Conservation (phyloP, 2,888 invertebrate species). For the Melikaiella ostensackeni region DNA sequence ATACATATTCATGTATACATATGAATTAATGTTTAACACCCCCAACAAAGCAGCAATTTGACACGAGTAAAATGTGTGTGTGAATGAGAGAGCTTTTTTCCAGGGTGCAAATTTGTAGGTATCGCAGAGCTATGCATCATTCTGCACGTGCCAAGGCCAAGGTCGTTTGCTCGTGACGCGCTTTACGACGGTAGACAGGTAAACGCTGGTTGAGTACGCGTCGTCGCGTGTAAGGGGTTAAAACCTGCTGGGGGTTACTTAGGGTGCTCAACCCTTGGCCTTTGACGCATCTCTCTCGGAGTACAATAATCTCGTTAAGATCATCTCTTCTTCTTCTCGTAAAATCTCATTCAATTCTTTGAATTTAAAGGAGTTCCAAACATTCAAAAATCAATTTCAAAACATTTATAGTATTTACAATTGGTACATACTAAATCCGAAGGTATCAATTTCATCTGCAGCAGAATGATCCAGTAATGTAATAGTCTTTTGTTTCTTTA, state of each 20-base stretch:
- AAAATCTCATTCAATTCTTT: background rate
- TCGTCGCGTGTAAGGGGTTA: conserved; percentile 28
- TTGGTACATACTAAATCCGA: too few species aligned
- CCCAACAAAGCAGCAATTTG: conserved; percentile 1
- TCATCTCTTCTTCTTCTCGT: background rate
- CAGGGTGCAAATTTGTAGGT: background rate
- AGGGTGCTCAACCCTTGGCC: conserved; percentile 52
- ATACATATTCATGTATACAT: background rate
- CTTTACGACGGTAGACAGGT: conserved; percentile 36
- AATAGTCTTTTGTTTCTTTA: too few species aligned
- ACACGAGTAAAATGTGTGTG: background rate
- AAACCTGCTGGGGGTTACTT: conserved; percentile 41
- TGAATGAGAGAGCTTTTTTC: conserved; percentile 18
- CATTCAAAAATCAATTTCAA: background rate
- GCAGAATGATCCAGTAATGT: too few species aligned
- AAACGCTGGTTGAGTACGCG: conserved; percentile 20
- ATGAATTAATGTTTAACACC: background rate
- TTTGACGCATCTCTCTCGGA: conserved; percentile 42
- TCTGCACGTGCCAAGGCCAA: conserved; percentile 39
- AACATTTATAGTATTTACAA: too few species aligned
- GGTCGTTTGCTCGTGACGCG: conserved; percentile 33
- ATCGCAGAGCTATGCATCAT: conserved; percentile 26
- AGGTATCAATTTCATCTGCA: too few species aligned
- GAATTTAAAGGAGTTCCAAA: background rate
- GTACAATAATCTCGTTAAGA: conserved; percentile 16